These are phyloP conservation scores for Drosophila willistoni DNA, from an alignment of 1,140 invertebrate genomes.

Conservation along the genomic window DNA sequence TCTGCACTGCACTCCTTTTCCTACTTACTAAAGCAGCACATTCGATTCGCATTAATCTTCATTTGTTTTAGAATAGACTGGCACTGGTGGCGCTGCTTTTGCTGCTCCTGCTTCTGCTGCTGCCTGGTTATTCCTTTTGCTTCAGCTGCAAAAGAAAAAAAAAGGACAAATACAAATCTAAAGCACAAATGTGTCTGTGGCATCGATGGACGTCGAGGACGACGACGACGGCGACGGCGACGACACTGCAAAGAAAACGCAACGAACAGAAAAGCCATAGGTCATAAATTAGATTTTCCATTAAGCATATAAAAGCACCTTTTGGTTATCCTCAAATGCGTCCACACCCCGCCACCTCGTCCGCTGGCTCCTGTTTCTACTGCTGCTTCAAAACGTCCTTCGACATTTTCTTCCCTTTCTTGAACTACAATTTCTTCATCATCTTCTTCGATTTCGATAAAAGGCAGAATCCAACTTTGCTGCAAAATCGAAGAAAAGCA, in stretches of 20 bases:
- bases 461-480: slow-evolving; percentile 76
- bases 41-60: slow-evolving; percentile 81
- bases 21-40: slow-evolving; percentile 76
- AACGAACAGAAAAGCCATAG: slow-evolving; percentile 80
- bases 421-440: background rate
- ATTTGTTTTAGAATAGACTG: slow-evolving; percentile 81
- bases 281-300: slow-evolving; percentile 82
- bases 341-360: slow-evolving; percentile 23
- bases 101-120: slow-evolving; percentile 14
- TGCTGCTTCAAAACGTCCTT: background rate
- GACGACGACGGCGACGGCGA: slow-evolving; percentile 11
- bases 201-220: slow-evolving; percentile 57
- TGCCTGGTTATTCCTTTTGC: slow-evolving; percentile 28
- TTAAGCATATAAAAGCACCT: slow-evolving; percentile 82
- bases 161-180: slow-evolving; percentile 79
- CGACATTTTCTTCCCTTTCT: background rate
- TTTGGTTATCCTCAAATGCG: slow-evolving; percentile 82
- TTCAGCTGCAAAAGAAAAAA: slow-evolving; percentile 49
- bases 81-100: slow-evolving; percentile 37
- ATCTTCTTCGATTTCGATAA: slow-evolving; percentile 44
- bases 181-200: slow-evolving; percentile 77
- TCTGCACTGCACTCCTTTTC: slow-evolving; percentile 60
- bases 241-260: slow-evolving; percentile 65
- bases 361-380: background rate
- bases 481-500: slow-evolving; percentile 80